These are phyloP conservation scores for Bagarius yarrelli DNA, from an alignment of 2,113 vertebrate species.

Conservation along the genomic window DNA sequence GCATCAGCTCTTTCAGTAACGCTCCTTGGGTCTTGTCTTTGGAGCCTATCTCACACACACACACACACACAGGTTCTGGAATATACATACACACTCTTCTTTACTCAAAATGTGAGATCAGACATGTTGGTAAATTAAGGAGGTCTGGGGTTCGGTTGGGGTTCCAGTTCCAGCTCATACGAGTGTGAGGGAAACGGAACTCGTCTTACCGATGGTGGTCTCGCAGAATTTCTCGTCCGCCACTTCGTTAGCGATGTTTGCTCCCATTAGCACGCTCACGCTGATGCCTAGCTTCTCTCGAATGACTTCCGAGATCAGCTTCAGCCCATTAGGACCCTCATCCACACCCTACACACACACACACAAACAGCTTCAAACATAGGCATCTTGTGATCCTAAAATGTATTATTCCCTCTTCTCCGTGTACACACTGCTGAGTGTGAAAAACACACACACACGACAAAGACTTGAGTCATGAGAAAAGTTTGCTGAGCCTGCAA, in stretches of 20 bases:
- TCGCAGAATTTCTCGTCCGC: constrained; percentile 97
- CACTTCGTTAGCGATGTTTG: constrained; percentile 94
- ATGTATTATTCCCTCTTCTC: constrained; percentile 6
- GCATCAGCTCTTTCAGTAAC: constrained; percentile 90
- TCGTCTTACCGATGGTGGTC: constrained; percentile 88
- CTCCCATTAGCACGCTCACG: constrained; percentile 93
- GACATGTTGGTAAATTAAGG: no score
- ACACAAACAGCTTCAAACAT: constrained; percentile 13
- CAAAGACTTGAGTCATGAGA: background rate
- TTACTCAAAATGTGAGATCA: no score
- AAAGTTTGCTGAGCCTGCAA: background rate
- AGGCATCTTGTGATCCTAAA: constrained; percentile 25
- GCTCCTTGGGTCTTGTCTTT: constrained; percentile 79
- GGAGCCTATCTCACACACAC: constrained; percentile 74
- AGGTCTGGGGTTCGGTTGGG: no score
- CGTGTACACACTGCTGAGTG: constrained; percentile 13
- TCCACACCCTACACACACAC: constrained; percentile 82
- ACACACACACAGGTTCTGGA: background rate
- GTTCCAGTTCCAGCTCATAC: background rate
- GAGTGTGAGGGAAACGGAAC: background rate
- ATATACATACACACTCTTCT: no score
- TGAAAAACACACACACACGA: background rate
- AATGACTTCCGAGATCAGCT: constrained; percentile 95
- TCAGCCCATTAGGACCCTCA: constrained; percentile 87
- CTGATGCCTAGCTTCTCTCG: constrained; percentile 84